Evolutionary conservation across 2,113 vertebrate genomes (phyloP), one percentile per base, ranked within the genome.

Genomic region (Notothenia coriiceps): DNA sequence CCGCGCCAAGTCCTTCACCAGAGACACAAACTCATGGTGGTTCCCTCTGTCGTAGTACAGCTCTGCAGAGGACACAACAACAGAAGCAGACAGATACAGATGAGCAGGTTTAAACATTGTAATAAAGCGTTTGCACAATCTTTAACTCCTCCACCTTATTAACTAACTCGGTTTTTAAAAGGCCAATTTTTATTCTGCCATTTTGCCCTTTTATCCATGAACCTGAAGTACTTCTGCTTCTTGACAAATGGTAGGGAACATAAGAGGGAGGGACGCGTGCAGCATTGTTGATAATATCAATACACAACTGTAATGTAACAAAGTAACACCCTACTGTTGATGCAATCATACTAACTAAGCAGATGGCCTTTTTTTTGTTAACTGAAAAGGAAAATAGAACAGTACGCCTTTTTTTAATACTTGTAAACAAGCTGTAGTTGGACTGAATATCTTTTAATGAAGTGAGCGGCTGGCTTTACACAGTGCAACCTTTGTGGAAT

Each of bases 21-120:
- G 90, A 6, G 97, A 99, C 81, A 99, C 98, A 5, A 99, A 99
- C 87, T 99, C 98, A 0, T 99, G 97, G 91, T 98, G 97, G 94
- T 99, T 98, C 47, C 97, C 97, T 64, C 97, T 94, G 91, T 99
- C 98, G 6, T 99, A 99, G 93, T 99, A 99, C 70, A 99, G 95
- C 69, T 99, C 98, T 99, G 82, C 49, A 86, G 78, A 65, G 54
- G 6, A 86, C 33, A 75, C 5, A 62, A n/a, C 14, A 6, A 25
- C 0, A 76, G 10, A 11, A 57, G 81, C 43, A 86, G 59, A 33
- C 18, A 29, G 22, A 40, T 51, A 13, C 61, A 70, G n/a, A 0
- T 20, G 14, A 65, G 29, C 25, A 35, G 11, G 7, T 67, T 76
- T 13, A 51, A 11, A n/a, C 18, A 25, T 2, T 52, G 47, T 20